phyloP scores from a whole-genome alignment of 2,797 vertebrate genomes.

The Artibeus lituratus region DNA sequence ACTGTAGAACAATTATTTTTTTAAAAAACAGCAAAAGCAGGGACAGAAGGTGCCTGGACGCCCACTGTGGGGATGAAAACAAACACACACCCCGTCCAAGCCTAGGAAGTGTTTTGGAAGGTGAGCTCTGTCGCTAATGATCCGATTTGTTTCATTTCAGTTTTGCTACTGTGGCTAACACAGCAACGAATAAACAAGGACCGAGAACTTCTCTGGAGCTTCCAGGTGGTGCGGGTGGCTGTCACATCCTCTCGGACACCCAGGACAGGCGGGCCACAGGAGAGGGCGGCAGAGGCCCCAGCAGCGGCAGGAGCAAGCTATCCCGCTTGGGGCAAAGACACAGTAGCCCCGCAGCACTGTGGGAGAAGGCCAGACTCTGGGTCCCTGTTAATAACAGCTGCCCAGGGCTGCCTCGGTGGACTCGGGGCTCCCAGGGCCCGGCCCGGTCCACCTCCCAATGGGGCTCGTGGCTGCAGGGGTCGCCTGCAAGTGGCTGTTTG shows the following conservation, averaged over 20 bases:
- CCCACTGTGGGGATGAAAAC: neutral
- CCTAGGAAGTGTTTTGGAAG: neutral
- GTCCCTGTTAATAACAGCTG: rapidly evolving
- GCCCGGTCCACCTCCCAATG: rapidly evolving
- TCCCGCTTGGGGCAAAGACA: neutral
- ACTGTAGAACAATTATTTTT: neutral
- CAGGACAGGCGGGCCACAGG: rapidly evolving
- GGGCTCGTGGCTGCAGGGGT: neutral
- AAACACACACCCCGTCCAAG: rapidly evolving
- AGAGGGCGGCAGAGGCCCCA: rapidly evolving
- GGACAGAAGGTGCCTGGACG: neutral
- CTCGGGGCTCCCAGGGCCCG: too few species aligned
- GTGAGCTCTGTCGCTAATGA: neutral
- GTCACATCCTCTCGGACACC: neutral
- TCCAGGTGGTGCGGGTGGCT: neutral
- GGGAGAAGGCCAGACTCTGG: rapidly evolving
- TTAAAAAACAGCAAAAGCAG: neutral
- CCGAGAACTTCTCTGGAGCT: neutral
- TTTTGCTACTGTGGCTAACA: neutral
- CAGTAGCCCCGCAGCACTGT: rapidly evolving
- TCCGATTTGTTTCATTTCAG: neutral
- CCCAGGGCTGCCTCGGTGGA: rapidly evolving
- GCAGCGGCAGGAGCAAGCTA: rapidly evolving
- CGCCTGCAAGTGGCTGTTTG: neutral
- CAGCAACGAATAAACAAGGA: neutral